Percentiles rank a stretch among this genome's conserved stretches.
Conservation (phyloP, 2,888 invertebrate species). For the Athripsodes cinereus region DNA sequence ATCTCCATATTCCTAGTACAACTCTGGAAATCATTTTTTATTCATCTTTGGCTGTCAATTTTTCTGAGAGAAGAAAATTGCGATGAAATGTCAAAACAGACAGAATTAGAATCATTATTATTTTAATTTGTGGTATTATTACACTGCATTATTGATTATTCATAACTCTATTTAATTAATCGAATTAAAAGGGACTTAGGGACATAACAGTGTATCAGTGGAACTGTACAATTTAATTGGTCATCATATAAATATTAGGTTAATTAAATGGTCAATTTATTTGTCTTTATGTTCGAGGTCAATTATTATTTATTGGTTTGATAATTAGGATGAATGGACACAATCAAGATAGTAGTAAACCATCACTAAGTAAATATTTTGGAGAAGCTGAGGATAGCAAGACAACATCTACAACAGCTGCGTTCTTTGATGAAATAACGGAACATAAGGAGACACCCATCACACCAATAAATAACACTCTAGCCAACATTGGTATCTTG, state of each 20-base stretch:
- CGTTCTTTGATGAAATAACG: conserved; percentile 47
- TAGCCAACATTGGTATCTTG: conserved; percentile 23
- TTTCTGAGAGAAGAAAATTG: too few species aligned
- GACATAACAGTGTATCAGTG: too few species aligned
- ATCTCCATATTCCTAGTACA: too few species aligned
- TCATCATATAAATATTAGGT: neutral
- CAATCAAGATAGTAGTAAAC: conserved; percentile 43
- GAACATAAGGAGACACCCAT: conserved; percentile 15
- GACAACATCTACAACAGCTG: conserved; percentile 34
- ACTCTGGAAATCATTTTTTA: too few species aligned
- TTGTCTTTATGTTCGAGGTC: conserved; percentile 15
- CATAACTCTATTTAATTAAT: too few species aligned
- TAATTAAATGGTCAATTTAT: conserved; percentile 15
- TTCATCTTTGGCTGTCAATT: too few species aligned
- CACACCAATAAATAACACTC: conserved; percentile 23
- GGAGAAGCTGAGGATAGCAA: conserved; percentile 35
- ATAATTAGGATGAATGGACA: conserved; percentile 21
- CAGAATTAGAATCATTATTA: too few species aligned
- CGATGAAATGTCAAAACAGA: too few species aligned
- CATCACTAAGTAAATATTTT: conserved; percentile 54
- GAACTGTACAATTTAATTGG: neutral
- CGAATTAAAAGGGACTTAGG: too few species aligned
- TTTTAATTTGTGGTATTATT: too few species aligned
- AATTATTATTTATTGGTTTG: conserved; percentile 12
- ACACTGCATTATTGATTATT: too few species aligned